Evolutionary conservation across 1,140 invertebrate genomes (phyloP).

Genomic region (Drosophila bocki): DNA sequence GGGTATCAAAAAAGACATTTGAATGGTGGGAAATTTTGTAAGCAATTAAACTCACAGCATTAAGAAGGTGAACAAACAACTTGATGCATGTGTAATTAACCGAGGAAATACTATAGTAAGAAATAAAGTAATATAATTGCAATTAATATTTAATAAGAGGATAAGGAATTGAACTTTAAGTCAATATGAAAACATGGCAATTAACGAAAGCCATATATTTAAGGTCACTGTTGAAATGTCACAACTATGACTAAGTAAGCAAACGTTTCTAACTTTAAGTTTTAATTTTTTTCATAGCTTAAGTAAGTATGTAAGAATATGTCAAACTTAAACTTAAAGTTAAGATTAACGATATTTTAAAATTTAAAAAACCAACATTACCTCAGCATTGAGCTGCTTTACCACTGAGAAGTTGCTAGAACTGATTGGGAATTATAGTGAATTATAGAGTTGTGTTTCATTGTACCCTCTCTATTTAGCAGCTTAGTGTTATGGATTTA

Average conservation of each 20-base stretch:
- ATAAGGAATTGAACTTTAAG: conserved; percentile 4
- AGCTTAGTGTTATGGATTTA: no score
- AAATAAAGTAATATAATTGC: background rate
- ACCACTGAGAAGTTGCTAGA: no score
- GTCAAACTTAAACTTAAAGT: no score
- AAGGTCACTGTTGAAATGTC: background rate
- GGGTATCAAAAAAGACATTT: background rate
- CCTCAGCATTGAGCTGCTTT: no score
- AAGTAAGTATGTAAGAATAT: no score
- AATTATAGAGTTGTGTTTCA: no score
- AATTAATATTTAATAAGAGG: background rate
- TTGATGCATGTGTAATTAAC: conserved; percentile 12
- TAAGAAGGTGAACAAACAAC: conserved; percentile 45
- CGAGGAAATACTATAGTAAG: background rate
- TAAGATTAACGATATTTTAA: no score
- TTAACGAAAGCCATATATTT: background rate
- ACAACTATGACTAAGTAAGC: background rate
- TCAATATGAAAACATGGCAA: background rate
- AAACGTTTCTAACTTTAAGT: no score
- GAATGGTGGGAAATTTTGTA: conserved; percentile 39
- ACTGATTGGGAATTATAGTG: no score
- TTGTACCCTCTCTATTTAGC: no score
- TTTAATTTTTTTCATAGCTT: no score
- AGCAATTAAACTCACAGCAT: conserved; percentile 40
- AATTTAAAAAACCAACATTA: no score